Conservation (phyloP, 2,888 invertebrate genomes). For the Trachelus troglodyta region DNA sequence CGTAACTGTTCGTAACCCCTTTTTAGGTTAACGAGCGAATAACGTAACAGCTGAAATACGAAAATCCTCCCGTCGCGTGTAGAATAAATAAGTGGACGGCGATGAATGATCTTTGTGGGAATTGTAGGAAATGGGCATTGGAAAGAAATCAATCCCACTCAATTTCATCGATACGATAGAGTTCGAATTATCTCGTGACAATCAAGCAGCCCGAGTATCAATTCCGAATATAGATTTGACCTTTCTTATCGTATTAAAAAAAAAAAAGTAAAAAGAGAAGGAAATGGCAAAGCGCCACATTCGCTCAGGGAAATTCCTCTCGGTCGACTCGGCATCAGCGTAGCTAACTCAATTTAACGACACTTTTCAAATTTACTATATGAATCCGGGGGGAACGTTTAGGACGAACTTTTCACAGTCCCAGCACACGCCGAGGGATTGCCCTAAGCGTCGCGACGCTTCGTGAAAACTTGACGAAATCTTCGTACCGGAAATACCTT, state of each 20-base stretch:
- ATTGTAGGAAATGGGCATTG: not conserved
- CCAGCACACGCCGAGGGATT: not conserved
- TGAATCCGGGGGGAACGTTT: not conserved
- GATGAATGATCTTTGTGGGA: not conserved
- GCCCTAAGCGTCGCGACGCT: not conserved
- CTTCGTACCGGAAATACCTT: not conserved
- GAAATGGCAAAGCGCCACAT: not conserved
- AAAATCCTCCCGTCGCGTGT: not conserved
- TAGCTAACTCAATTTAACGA: constrained; percentile 36
- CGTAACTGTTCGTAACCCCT: not conserved
- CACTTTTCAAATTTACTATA: constrained; percentile 25
- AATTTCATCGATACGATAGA: not conserved
- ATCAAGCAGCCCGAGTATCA: not conserved
- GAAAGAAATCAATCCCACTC: not conserved
- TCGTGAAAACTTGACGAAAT: not conserved
- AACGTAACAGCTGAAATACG: not conserved
- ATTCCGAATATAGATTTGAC: not conserved
- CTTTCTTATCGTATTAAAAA: not conserved
- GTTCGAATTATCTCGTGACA: not conserved
- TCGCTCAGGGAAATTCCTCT: not conserved
- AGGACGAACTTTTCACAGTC: not conserved
- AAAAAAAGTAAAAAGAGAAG: not conserved
- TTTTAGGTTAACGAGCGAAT: constrained; percentile 1
- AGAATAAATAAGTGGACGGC: not conserved
- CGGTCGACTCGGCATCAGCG: not conserved